Conservation (phyloP, 2,797 vertebrate genomes). For the Tauraco hartlaubi region DNA sequence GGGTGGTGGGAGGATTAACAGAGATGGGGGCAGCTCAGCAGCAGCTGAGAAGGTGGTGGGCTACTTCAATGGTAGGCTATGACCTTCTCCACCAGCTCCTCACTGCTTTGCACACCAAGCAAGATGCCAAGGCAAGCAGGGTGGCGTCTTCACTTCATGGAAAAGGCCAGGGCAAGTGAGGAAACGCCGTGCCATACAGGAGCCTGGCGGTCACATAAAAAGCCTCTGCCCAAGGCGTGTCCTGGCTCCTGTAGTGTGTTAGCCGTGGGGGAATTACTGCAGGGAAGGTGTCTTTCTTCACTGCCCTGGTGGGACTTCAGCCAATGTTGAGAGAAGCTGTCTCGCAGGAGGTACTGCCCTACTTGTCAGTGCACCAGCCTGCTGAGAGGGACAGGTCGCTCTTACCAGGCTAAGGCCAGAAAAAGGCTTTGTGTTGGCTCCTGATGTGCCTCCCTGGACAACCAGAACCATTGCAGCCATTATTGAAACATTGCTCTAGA, state of each 20-base stretch:
- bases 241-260: not conserved
- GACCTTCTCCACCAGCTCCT: not conserved
- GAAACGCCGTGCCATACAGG: rapidly evolving
- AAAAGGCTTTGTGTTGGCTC: not conserved
- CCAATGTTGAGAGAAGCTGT: not conserved
- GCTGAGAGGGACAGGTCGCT: not conserved
- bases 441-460: not conserved
- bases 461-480: not conserved
- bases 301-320: not conserved
- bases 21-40: not conserved
- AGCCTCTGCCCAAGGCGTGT: not conserved
- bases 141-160: not conserved
- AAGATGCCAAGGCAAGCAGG: not conserved
- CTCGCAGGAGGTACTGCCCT: not conserved
- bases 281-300: not conserved
- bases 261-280: not conserved
- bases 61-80: not conserved
- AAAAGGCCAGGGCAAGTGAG: not conserved
- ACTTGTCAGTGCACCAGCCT: not conserved
- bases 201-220: not conserved
- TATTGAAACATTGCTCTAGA: not conserved
- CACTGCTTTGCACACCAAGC: not conserved
- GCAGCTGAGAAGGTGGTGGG: not conserved
- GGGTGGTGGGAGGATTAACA: not conserved
- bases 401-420: not conserved